These are phyloP conservation scores for Lynx canadensis DNA, from an alignment of 2,113 vertebrate genomes.

Conservation along the genomic window DNA sequence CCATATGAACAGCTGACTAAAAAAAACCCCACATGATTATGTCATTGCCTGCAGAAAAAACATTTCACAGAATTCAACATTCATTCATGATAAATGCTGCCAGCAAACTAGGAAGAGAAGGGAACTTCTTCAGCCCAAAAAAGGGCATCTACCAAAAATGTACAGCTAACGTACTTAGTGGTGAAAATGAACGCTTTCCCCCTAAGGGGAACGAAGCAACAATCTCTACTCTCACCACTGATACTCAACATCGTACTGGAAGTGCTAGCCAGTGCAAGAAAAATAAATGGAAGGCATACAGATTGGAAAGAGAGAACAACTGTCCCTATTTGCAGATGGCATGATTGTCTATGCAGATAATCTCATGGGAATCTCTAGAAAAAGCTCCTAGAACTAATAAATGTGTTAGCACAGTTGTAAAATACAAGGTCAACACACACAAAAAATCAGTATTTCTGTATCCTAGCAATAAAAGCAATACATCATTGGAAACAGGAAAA, in stretches of 20 bases:
- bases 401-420: not conserved
- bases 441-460: constrained; percentile 22
- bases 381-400: not conserved
- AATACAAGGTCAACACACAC: not conserved
- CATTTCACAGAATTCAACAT: not conserved
- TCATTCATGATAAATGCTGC: not conserved
- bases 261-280: not conserved
- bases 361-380: not conserved
- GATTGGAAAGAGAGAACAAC: constrained; percentile 14
- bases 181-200: not conserved
- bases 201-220: not conserved
- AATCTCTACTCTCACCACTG: not conserved
- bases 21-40: not conserved
- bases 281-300: not conserved
- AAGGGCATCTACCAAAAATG: not conserved
- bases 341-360: constrained; percentile 2
- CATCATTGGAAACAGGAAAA: not conserved
- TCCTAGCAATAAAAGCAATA: constrained; percentile 22
- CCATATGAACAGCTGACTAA: not conserved
- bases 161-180: not conserved
- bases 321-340: not conserved
- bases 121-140: not conserved
- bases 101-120: constrained; percentile 8
- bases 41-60: not conserved
- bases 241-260: not conserved